Conservation (phyloP, 2,888 invertebrate species). For the Drosophila paracracens region DNA sequence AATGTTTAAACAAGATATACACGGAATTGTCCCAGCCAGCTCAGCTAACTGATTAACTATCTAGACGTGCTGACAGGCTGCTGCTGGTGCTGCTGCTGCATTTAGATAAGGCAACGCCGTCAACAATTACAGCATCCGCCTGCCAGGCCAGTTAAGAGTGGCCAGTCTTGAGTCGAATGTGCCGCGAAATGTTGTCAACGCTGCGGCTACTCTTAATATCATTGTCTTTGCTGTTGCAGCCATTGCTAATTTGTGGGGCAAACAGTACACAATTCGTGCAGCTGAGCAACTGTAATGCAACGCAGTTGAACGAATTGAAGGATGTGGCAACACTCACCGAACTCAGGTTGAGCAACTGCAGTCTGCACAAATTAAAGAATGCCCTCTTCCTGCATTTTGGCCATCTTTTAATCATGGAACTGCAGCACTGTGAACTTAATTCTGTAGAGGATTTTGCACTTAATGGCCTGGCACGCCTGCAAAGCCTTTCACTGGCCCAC, state of each 20-base stretch:
- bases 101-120: conserved; percentile 60
- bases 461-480: conserved; percentile 77
- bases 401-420: conserved; percentile 72
- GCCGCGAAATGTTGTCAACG: conserved; percentile 34
- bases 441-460: conserved; percentile 79
- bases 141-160: neutral
- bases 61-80: conserved; percentile 64
- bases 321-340: conserved; percentile 46
- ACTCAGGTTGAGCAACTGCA: conserved; percentile 74
- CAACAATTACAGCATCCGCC: conserved; percentile 26
- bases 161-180: conserved; percentile 52
- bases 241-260: conserved; percentile 13
- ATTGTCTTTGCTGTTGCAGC: conserved; percentile 1
- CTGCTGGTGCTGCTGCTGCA: conserved; percentile 42
- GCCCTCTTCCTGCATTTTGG: conserved; percentile 76
- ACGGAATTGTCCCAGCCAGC: conserved; percentile 28
- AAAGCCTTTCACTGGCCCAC: conserved; percentile 75
- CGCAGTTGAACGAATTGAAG: conserved; percentile 40
- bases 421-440: conserved; percentile 73
- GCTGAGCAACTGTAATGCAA: conserved; percentile 61
- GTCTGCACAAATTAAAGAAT: conserved; percentile 75
- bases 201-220: neutral
- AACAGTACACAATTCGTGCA: conserved; percentile 28
- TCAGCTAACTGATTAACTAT: conserved; percentile 67
- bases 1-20: conserved; percentile 54